These are phyloP conservation scores for Characodon lateralis DNA, from an alignment of 2,797 vertebrate species.

Conservation along the genomic window DNA sequence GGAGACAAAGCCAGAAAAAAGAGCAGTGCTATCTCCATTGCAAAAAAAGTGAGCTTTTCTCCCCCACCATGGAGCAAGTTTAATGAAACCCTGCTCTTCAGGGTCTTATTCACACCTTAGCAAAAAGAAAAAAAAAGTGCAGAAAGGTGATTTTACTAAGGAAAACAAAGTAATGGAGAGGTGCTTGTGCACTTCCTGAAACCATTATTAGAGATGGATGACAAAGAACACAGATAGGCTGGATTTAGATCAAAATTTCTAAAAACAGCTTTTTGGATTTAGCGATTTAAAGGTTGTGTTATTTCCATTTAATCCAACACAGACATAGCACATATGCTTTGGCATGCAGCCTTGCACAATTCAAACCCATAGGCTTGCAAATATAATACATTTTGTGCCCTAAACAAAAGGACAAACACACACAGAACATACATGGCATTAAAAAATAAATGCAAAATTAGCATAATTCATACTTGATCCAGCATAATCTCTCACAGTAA, in stretches of 20 bases:
- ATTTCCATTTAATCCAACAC: conserved; percentile 24
- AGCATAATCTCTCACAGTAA: conserved; percentile 49
- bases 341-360: conserved; percentile 15
- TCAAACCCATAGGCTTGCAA: conserved; percentile 20
- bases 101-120: conserved; percentile 28
- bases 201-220: conserved; percentile 35
- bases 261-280: conserved; percentile 32
- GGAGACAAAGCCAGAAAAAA: conserved; percentile 18
- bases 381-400: conserved; percentile 14
- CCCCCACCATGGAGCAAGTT: conserved; percentile 45
- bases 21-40: conserved; percentile 35
- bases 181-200: conserved; percentile 38
- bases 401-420: conserved; percentile 37
- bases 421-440: conserved; percentile 20
- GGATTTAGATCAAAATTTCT: conserved; percentile 32
- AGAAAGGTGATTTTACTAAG: conserved; percentile 47
- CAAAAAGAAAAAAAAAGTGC: conserved; percentile 19
- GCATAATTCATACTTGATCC: conserved; percentile 59
- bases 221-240: conserved; percentile 15
- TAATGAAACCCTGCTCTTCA: conserved; percentile 44
- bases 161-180: conserved; percentile 33
- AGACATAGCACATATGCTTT: conserved; percentile 15
- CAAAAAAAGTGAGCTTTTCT: conserved; percentile 54
- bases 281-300: conserved; percentile 36
- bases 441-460: conserved; percentile 36